These are phyloP conservation scores for Isurus oxyrinchus DNA, from an alignment of 2,113 vertebrate genomes.

Conservation along the genomic window DNA sequence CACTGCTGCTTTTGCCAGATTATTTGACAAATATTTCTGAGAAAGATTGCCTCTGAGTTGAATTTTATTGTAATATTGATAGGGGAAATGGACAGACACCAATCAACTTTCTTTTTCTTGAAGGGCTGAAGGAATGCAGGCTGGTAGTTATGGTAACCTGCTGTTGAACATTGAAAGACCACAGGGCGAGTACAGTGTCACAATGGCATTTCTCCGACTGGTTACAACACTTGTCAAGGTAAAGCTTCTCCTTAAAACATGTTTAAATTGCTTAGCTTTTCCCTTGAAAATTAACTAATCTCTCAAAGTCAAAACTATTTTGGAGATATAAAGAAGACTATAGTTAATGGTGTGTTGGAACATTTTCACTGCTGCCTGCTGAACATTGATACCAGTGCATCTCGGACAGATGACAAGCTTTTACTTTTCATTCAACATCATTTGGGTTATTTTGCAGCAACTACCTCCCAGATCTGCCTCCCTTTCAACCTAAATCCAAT, in stretches of 20 bases:
- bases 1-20: not conserved
- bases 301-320: not conserved
- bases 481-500: not conserved
- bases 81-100: not conserved
- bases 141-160: conserved; percentile 87
- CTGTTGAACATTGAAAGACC: conserved; percentile 88
- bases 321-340: not conserved
- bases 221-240: conserved; percentile 90
- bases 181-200: conserved; percentile 85
- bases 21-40: not conserved
- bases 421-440: not conserved
- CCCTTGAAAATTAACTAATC: not conserved
- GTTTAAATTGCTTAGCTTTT: not conserved
- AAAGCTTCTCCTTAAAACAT: conserved; percentile 36
- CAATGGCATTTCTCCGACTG: conserved; percentile 82
- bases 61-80: not conserved
- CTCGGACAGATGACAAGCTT: not conserved
- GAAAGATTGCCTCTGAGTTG: not conserved
- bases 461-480: not conserved
- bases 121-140: conserved; percentile 95
- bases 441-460: not conserved
- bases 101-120: conserved; percentile 38
- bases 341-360: not conserved
- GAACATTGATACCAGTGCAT: not conserved
- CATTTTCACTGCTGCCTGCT: not conserved